Evolutionary conservation across 1,140 invertebrate species (phyloP).

Genomic region (Leucophenga varia): DNA sequence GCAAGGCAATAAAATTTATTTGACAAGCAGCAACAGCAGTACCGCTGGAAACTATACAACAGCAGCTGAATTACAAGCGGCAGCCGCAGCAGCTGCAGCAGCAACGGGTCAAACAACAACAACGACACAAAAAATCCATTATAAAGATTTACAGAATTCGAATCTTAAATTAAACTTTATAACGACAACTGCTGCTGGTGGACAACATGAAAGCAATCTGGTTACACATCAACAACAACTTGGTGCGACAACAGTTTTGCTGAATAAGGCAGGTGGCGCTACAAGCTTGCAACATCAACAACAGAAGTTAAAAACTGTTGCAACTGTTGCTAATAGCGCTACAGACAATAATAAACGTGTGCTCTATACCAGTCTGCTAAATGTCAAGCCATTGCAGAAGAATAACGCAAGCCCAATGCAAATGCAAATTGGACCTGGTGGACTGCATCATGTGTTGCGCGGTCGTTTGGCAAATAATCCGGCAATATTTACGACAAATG

Average conservation of each 20-base stretch:
- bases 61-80: constrained; percentile 41
- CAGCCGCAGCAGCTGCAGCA: constrained; percentile 29
- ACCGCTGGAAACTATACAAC: constrained; percentile 42
- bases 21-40: constrained; percentile 44
- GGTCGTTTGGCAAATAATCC: constrained; percentile 42
- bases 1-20: constrained; percentile 49
- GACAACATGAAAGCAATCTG: not conserved
- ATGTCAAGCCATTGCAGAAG: constrained; percentile 50
- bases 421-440: constrained; percentile 42
- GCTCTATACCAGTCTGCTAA: constrained; percentile 47
- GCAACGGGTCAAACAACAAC: constrained; percentile 7
- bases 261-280: constrained; percentile 32
- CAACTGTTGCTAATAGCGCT: constrained; percentile 19
- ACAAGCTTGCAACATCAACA: constrained; percentile 17
- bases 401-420: constrained; percentile 53
- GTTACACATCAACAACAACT: constrained; percentile 20
- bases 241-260: constrained; percentile 36
- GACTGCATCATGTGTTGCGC: constrained; percentile 41
- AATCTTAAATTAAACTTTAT: constrained; percentile 54
- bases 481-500: constrained; percentile 38
- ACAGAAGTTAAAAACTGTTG: constrained; percentile 40
- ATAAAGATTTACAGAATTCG: constrained; percentile 45
- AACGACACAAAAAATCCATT: constrained; percentile 34
- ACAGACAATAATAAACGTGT: constrained; percentile 40
- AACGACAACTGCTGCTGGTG: constrained; percentile 18